These are phyloP conservation scores for Pycnonotus jocosus DNA, from an alignment of 2,113 vertebrate genomes.

Conservation along the genomic window DNA sequence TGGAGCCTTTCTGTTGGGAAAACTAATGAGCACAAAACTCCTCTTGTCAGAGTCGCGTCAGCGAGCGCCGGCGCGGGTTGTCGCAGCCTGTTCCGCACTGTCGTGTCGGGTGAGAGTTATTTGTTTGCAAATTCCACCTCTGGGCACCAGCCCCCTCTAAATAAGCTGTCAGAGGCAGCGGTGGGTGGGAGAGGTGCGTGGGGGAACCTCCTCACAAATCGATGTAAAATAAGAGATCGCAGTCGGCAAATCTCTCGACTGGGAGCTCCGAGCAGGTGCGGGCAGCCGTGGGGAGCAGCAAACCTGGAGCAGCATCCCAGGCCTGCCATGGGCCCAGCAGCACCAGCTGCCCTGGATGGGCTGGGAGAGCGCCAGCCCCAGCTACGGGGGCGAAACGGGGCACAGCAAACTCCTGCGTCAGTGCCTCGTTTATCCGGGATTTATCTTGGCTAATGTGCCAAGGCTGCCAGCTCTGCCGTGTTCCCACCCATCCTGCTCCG, in stretches of 20 bases:
- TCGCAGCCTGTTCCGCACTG: background rate
- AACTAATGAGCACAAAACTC: background rate
- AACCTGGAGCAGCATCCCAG: background rate
- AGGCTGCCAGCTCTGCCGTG: background rate
- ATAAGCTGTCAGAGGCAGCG: background rate
- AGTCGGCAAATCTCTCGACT: background rate
- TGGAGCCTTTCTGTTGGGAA: background rate
- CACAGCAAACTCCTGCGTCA: background rate
- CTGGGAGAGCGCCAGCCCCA: background rate
- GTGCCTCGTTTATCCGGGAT: background rate
- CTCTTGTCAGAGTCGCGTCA: background rate
- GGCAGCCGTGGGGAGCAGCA: background rate
- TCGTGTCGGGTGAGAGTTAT: background rate
- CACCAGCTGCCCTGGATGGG: accelerated
- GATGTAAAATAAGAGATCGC: background rate
- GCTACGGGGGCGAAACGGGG: background rate
- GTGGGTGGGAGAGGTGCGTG: background rate
- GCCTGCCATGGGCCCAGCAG: background rate
- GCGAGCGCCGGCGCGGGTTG: background rate
- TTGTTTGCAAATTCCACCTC: slow-evolving; percentile 10
- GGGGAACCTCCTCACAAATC: background rate
- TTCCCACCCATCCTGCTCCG: background rate
- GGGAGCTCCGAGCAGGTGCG: background rate
- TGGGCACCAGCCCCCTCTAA: background rate
- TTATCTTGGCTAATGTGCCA: background rate